phyloP scores from a whole-genome alignment of 2,797 vertebrate species.

The Gambelia wislizenii region DNA sequence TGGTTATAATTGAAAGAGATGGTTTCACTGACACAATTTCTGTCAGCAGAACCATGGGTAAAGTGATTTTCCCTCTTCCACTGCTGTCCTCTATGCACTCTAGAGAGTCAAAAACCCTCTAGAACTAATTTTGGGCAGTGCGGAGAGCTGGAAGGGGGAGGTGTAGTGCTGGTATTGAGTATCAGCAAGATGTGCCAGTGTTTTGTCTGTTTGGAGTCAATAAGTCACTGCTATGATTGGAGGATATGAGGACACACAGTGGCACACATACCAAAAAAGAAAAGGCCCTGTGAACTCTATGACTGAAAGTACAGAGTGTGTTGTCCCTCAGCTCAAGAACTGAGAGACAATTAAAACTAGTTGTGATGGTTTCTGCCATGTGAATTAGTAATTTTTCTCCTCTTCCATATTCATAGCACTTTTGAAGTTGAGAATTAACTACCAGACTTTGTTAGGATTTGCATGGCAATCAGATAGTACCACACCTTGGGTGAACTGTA shows the following conservation, averaged over 20 bases:
- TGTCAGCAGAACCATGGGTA: too few species aligned
- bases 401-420: constrained; percentile 15
- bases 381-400: constrained; percentile 10
- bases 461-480: constrained; percentile 18
- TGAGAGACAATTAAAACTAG: background rate
- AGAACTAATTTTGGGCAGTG: too few species aligned
- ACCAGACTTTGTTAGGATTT: constrained; percentile 9
- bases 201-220: too few species aligned
- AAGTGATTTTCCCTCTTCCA: too few species aligned
- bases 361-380: background rate
- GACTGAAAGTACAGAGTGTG: background rate
- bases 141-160: too few species aligned
- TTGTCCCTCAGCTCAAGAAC: background rate
- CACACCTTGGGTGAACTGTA: constrained; percentile 5
- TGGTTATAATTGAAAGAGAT: too few species aligned
- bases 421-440: constrained; percentile 27
- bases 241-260: background rate
- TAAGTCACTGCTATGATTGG: background rate
- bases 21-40: too few species aligned
- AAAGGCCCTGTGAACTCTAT: background rate
- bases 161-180: too few species aligned
- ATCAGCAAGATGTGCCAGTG: too few species aligned
- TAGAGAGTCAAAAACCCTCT: too few species aligned
- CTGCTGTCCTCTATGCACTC: too few species aligned
- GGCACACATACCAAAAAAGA: too few species aligned